A percentile compares a stretch with the other conserved stretches of the same genome.
Evolutionary conservation across 2,797 vertebrate species (phyloP).

Genomic region (Gymnocypris eckloni): DNA sequence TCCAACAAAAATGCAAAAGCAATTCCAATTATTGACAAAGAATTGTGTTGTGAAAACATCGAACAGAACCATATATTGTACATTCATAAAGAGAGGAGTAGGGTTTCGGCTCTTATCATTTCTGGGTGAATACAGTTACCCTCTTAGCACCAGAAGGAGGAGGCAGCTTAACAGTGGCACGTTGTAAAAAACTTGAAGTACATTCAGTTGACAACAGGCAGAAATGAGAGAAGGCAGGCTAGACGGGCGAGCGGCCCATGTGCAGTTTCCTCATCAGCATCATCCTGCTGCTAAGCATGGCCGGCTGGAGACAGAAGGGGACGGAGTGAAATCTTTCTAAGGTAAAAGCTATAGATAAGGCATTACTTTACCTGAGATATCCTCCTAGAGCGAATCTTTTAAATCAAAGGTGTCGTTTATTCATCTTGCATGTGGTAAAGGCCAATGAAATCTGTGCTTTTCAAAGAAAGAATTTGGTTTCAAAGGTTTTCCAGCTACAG

Average conservation of each 20-base stretch:
- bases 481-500: neutral
- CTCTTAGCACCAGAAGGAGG: slow-evolving; percentile 97
- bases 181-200: slow-evolving; percentile 87
- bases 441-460: slow-evolving; percentile 17
- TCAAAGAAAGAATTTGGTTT: slow-evolving; percentile 9
- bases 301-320: slow-evolving; percentile 75
- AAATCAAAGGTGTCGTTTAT: slow-evolving; percentile 19
- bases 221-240: slow-evolving; percentile 87
- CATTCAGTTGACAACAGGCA: slow-evolving; percentile 99
- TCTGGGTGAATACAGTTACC: slow-evolving; percentile 76
- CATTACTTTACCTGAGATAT: slow-evolving; percentile 47
- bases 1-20: slow-evolving; percentile 95
- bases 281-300: slow-evolving; percentile 82
- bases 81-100: slow-evolving; percentile 92
- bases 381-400: slow-evolving; percentile 26
- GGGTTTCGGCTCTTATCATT: slow-evolving; percentile 79
- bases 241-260: slow-evolving; percentile 77
- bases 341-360: slow-evolving; percentile 49
- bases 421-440: neutral
- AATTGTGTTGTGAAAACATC: slow-evolving; percentile 96
- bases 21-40: slow-evolving; percentile 94
- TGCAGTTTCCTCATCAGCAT: slow-evolving; percentile 79
- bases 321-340: slow-evolving; percentile 64
- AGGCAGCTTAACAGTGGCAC: slow-evolving; percentile 96
- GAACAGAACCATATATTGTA: slow-evolving; percentile 95